These are phyloP conservation scores for Drosophila setifemur DNA, from an alignment of 1,140 invertebrate genomes.

Conservation along the genomic window DNA sequence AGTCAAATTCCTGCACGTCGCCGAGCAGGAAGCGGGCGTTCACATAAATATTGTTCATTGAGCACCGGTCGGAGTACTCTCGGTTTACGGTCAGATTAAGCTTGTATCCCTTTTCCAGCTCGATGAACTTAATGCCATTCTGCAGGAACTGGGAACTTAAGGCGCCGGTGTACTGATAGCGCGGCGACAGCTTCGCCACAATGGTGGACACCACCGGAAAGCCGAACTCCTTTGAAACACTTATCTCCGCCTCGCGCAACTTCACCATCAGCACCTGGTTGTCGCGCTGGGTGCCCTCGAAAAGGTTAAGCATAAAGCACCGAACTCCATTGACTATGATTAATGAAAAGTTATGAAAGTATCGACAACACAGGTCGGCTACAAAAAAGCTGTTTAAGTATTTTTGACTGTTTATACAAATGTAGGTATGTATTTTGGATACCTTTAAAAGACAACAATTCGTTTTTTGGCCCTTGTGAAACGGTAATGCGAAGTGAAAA, in stretches of 20 bases:
- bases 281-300: slow-evolving; percentile 40
- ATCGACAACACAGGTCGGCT: too few relatives aligned
- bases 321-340: slow-evolving; percentile 56
- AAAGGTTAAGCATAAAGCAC: slow-evolving; percentile 67
- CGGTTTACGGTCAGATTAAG: slow-evolving; percentile 54
- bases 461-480: too few relatives aligned
- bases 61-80: slow-evolving; percentile 32
- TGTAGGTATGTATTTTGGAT: too few relatives aligned
- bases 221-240: slow-evolving; percentile 53
- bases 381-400: too few relatives aligned
- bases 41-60: slow-evolving; percentile 45
- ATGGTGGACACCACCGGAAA: slow-evolving; percentile 69
- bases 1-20: slow-evolving; percentile 51
- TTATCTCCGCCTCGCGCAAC: slow-evolving; percentile 63
- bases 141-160: neutral
- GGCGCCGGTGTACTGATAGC: slow-evolving; percentile 64
- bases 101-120: slow-evolving; percentile 19
- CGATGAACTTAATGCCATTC: neutral
- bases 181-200: slow-evolving; percentile 62
- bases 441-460: too few relatives aligned
- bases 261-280: slow-evolving; percentile 63
- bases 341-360: too few relatives aligned
- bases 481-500: too few relatives aligned
- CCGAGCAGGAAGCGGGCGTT: slow-evolving; percentile 62
- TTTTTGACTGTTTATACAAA: too few relatives aligned